Percentiles rank a stretch among this genome's conserved stretches.
These are phyloP conservation scores for Novumbra hubbsi DNA, from an alignment of 2,797 vertebrate species.

Conservation along the genomic window DNA sequence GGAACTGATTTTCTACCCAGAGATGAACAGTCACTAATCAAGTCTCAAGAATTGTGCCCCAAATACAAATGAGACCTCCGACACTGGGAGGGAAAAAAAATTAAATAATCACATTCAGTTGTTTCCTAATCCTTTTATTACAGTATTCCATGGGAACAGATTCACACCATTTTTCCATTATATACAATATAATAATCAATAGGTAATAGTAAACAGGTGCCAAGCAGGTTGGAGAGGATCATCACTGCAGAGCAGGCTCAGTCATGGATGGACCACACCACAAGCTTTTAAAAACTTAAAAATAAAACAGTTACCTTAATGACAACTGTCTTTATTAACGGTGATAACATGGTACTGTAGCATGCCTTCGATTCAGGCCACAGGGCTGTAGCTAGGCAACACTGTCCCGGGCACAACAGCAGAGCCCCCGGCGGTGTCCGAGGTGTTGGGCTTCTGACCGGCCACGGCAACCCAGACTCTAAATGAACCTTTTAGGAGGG, in stretches of 20 bases:
- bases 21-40: no score
- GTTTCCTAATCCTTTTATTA: constrained; percentile 62
- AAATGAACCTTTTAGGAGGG: neutral
- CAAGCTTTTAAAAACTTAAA: constrained; percentile 33
- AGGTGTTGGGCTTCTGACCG: constrained; percentile 20
- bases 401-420: neutral
- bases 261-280: constrained; percentile 35
- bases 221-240: constrained; percentile 37
- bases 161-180: constrained; percentile 75
- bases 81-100: neutral
- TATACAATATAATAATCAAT: constrained; percentile 68
- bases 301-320: constrained; percentile 30
- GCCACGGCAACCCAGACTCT: neutral
- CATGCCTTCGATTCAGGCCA: constrained; percentile 17
- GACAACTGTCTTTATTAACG: constrained; percentile 15
- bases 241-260: constrained; percentile 13
- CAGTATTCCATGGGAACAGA: constrained; percentile 84
- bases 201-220: constrained; percentile 52
- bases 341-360: constrained; percentile 32
- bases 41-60: no score
- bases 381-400: neutral
- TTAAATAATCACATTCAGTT: neutral
- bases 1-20: no score
- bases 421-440: constrained; percentile 24
- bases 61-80: neutral